Conservation (phyloP, 2,113 vertebrate species). For the Hippocampus zosterae region DNA sequence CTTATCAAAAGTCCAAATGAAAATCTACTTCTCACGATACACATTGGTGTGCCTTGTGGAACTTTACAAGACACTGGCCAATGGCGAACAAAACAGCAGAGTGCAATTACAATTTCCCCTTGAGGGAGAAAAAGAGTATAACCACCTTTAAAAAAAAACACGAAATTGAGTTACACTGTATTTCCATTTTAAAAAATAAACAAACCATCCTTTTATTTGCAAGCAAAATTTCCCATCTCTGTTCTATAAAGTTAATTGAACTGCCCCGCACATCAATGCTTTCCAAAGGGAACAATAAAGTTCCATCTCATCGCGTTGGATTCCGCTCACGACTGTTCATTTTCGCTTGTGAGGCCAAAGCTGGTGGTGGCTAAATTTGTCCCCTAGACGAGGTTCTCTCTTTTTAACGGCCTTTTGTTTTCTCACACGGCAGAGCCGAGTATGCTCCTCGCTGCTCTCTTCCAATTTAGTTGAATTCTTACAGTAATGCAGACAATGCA, state of each 20-base stretch:
- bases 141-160: neutral
- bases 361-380: slow-evolving; percentile 25
- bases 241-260: slow-evolving; percentile 28
- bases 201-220: neutral
- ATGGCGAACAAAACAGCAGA: too few relatives aligned
- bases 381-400: slow-evolving; percentile 32
- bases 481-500: slow-evolving; percentile 19
- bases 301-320: slow-evolving; percentile 43
- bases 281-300: slow-evolving; percentile 23
- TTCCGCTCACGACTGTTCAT: slow-evolving; percentile 39
- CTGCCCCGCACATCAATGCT: slow-evolving; percentile 24
- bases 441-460: slow-evolving; percentile 5
- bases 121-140: neutral
- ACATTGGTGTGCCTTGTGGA: too few relatives aligned
- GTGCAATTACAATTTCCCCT: neutral
- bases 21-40: too few relatives aligned
- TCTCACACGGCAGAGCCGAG: slow-evolving; percentile 19
- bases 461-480: slow-evolving; percentile 12
- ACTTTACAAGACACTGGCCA: too few relatives aligned
- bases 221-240: slow-evolving; percentile 3
- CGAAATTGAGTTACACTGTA: too few relatives aligned
- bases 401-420: slow-evolving; percentile 26
- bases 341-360: slow-evolving; percentile 30
- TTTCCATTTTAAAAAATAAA: too few relatives aligned
- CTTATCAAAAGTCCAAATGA: too few relatives aligned